Evolutionary conservation across 1,140 invertebrate genomes (phyloP).

Genomic region (Heterodera carotae): DNA sequence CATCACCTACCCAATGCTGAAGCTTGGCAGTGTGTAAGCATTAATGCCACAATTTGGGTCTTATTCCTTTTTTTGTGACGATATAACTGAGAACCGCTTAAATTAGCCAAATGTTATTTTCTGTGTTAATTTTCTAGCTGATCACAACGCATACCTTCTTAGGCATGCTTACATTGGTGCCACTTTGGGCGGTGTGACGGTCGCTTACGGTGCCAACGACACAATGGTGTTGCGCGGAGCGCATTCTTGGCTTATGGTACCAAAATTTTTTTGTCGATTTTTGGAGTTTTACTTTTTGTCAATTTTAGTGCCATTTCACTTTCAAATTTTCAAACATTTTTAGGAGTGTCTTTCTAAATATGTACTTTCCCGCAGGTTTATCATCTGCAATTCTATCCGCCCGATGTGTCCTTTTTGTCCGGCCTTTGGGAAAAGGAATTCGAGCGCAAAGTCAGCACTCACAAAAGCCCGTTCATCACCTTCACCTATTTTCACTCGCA

Average conservation of each 20-base stretch:
- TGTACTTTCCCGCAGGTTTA: conserved; percentile 38
- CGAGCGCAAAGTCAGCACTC: background rate
- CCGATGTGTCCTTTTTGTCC: conserved; percentile 53
- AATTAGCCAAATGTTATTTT: too few species aligned
- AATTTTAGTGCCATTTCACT: too few species aligned
- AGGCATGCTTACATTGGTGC: conserved; percentile 60
- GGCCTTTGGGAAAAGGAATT: conserved; percentile 59
- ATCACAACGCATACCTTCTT: too few species aligned
- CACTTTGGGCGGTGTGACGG: conserved; percentile 59
- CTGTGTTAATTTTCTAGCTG: conserved; percentile 5
- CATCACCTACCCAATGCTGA: conserved; percentile 62
- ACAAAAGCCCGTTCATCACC: conserved; percentile 53
- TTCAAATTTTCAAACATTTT: too few species aligned
- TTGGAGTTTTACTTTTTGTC: background rate
- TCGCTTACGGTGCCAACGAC: conserved; percentile 52
- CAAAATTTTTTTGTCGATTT: background rate
- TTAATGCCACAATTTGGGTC: too few species aligned
- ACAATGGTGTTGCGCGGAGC: conserved; percentile 56
- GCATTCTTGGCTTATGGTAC: conserved; percentile 60
- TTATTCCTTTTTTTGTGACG: too few species aligned
- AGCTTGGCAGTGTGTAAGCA: conserved; percentile 54
- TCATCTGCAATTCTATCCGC: conserved; percentile 61
- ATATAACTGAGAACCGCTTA: too few species aligned
- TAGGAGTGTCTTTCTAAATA: too few species aligned
- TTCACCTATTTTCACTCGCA: conserved; percentile 53